phyloP scores from a whole-genome alignment of 1,140 invertebrate genomes.

The Drosophila mauritiana region DNA sequence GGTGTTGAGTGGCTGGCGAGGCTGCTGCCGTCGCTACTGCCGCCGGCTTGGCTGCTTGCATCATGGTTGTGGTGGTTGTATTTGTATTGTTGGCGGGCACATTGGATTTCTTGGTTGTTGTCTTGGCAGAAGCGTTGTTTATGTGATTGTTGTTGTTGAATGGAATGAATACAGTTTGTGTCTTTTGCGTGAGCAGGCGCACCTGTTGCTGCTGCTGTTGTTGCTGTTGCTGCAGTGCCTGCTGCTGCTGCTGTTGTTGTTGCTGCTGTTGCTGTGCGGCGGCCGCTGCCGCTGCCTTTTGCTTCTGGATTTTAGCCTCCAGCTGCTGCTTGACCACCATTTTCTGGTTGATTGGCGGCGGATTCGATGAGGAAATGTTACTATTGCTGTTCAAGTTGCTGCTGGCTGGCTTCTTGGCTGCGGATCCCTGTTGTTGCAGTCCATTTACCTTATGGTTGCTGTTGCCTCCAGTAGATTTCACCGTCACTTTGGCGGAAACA shows the following conservation, averaged over 20 bases:
- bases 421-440: constrained; percentile 35
- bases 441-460: constrained; percentile 32
- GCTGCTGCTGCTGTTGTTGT: constrained; percentile 71
- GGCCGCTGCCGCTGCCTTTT: constrained; percentile 79
- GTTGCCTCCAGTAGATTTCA: constrained; percentile 34
- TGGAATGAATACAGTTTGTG: constrained; percentile 85
- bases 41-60: constrained; percentile 24
- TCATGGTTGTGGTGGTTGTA: constrained; percentile 15
- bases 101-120: constrained; percentile 45
- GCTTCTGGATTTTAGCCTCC: constrained; percentile 88
- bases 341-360: constrained; percentile 81
- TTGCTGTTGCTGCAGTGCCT: constrained; percentile 44
- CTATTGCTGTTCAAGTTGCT: constrained; percentile 10
- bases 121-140: constrained; percentile 56
- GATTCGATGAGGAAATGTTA: constrained; percentile 18
- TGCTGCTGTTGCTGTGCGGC: constrained; percentile 66
- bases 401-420: constrained; percentile 16
- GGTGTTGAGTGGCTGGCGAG: constrained; percentile 40
- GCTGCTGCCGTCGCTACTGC: constrained; percentile 29
- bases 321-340: constrained; percentile 89
- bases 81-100: constrained; percentile 13
- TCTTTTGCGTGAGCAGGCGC: constrained; percentile 81
- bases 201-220: constrained; percentile 74
- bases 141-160: constrained; percentile 63
- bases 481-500: constrained; percentile 67